These are phyloP conservation scores for Theretra japonica DNA, from an alignment of 2,888 invertebrate genomes.

Conservation along the genomic window DNA sequence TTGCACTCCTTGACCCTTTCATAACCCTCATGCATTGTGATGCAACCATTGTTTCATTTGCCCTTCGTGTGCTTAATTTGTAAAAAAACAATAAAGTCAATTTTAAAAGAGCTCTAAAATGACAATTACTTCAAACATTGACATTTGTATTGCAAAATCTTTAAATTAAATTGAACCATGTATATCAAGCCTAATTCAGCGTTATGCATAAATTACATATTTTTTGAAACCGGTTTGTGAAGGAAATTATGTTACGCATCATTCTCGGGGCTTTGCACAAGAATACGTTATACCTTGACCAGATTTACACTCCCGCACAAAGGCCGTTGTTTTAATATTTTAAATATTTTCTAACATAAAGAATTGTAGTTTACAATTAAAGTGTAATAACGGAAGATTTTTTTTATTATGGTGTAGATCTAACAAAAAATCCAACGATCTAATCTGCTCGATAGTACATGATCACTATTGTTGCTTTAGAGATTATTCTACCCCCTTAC, in stretches of 20 bases:
- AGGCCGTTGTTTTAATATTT: not conserved
- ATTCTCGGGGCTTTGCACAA: not conserved
- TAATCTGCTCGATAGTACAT: too few species aligned
- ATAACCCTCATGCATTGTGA: too few species aligned
- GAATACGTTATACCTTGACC: slow-evolving; percentile 19
- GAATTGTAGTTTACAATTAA: not conserved
- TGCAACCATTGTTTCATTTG: too few species aligned
- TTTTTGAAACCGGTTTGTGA: slow-evolving; percentile 3
- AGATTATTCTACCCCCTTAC: too few species aligned
- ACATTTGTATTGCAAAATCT: not conserved
- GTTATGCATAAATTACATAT: not conserved
- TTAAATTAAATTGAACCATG: not conserved
- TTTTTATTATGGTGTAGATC: too few species aligned
- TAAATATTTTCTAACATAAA: not conserved
- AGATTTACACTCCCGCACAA: not conserved
- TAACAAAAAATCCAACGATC: too few species aligned
- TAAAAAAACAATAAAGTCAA: too few species aligned
- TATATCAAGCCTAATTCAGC: not conserved
- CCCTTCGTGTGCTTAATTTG: too few species aligned
- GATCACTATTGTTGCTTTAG: too few species aligned
- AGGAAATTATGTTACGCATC: slow-evolving; percentile 9
- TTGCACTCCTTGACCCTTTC: too few species aligned
- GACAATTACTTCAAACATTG: not conserved
- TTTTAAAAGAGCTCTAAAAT: not conserved
- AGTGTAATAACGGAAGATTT: not conserved